Evolutionary conservation across 2,888 invertebrate species (phyloP).

Genomic region (Eilema caniola): DNA sequence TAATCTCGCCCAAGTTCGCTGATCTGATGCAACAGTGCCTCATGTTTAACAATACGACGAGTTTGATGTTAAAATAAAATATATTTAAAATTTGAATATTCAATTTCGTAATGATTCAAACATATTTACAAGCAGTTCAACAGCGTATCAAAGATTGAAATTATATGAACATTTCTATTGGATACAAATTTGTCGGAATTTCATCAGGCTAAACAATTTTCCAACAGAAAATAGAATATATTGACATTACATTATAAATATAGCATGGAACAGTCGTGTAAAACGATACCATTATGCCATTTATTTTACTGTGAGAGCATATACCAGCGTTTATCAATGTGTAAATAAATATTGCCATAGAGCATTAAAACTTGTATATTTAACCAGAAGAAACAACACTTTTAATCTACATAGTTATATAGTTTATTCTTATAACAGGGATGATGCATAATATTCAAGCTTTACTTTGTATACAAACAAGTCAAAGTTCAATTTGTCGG

Average conservation of each 20-base stretch:
- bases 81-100: not conserved
- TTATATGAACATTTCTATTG: no score
- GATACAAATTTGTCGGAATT: not conserved
- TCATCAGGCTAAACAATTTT: no score
- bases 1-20: conserved; percentile 27
- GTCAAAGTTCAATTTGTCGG: conserved; percentile 22
- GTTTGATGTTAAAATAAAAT: not conserved
- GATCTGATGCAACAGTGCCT: conserved; percentile 37
- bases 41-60: conserved; percentile 24
- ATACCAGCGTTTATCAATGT: no score
- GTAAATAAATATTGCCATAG: no score
- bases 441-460: not conserved
- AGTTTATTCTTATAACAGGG: not conserved
- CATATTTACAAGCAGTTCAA: not conserved
- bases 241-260: no score
- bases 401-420: not conserved
- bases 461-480: conserved; percentile 15
- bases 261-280: no score
- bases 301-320: no score
- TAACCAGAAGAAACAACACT: not conserved
- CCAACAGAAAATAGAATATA: no score
- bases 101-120: not conserved
- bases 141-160: not conserved
- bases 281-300: no score
- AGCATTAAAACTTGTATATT: not conserved